Evolutionary conservation across 2,888 invertebrate species (phyloP).

Genomic region (Hirudinaria manillensis): DNA sequence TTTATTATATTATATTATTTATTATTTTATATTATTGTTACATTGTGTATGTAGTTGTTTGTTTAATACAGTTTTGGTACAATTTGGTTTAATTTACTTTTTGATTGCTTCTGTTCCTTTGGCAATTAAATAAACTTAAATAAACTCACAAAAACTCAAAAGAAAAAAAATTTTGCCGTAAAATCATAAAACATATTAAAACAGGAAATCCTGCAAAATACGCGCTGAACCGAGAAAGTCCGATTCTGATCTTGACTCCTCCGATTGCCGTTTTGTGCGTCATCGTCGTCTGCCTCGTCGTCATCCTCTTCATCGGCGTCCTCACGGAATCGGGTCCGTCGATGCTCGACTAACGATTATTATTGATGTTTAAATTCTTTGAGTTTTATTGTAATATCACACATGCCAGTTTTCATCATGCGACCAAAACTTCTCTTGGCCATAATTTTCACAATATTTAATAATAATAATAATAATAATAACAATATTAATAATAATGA

Average conservation of each 20-base stretch:
- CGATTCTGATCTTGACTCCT: slow-evolving; percentile 40
- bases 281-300: slow-evolving; percentile 37
- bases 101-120: background rate
- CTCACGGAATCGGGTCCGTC: slow-evolving; percentile 39
- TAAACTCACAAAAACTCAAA: background rate
- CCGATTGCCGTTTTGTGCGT: slow-evolving; percentile 39
- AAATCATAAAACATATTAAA: background rate
- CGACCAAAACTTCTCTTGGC: no score
- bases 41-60: no score
- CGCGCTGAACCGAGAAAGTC: slow-evolving; percentile 34
- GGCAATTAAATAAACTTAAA: background rate
- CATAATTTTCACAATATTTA: no score
- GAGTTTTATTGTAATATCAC: no score
- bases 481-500: no score
- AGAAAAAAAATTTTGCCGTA: background rate
- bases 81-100: no score
- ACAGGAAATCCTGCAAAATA: slow-evolving; percentile 35
- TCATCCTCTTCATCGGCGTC: slow-evolving; percentile 40
- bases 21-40: no score
- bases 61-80: no score
- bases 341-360: background rate
- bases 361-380: background rate
- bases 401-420: no score
- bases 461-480: no score
- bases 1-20: no score